Evolutionary conservation across 2,888 invertebrate genomes (phyloP).

Genomic region (Epinotia nisella): DNA sequence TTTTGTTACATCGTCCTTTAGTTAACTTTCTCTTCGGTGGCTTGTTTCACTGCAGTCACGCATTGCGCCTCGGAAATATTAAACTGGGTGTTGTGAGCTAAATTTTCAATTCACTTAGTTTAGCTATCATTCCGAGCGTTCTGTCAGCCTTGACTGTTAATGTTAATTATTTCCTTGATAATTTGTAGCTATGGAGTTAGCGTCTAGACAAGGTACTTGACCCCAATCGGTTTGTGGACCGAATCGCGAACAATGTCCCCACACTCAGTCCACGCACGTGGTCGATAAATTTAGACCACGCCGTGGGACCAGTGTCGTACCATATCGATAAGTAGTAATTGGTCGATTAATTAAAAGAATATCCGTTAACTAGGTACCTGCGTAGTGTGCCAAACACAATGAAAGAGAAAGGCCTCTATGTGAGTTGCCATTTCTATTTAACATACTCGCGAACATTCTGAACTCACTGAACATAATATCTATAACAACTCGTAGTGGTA

Average conservation of each 20-base stretch:
- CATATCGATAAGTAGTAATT: slow-evolving; percentile 11
- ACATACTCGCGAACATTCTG: not conserved
- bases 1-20: slow-evolving; percentile 46
- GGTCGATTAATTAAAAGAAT: slow-evolving; percentile 1
- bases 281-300: slow-evolving; percentile 67
- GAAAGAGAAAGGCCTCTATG: slow-evolving; percentile 36
- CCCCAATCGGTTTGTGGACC: slow-evolving; percentile 65
- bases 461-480: not conserved
- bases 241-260: slow-evolving; percentile 64
- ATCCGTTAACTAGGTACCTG: not conserved
- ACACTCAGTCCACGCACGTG: slow-evolving; percentile 66
- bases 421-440: not conserved
- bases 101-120: not conserved
- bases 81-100: not conserved
- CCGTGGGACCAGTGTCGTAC: slow-evolving; percentile 49
- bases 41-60: slow-evolving; percentile 20
- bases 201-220: slow-evolving; percentile 68
- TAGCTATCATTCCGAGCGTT: slow-evolving; percentile 1
- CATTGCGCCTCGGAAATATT: slow-evolving; percentile 22
- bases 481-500: too few species aligned
- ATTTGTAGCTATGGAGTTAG: slow-evolving; percentile 13
- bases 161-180: slow-evolving; percentile 40
- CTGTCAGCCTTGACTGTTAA: slow-evolving; percentile 24
- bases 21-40: slow-evolving; percentile 53
- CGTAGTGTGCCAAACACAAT: slow-evolving; percentile 16